Base-by-base conservation (phyloP, 1,140 invertebrate genomes). In the Armadillidium nasatum region DNA sequence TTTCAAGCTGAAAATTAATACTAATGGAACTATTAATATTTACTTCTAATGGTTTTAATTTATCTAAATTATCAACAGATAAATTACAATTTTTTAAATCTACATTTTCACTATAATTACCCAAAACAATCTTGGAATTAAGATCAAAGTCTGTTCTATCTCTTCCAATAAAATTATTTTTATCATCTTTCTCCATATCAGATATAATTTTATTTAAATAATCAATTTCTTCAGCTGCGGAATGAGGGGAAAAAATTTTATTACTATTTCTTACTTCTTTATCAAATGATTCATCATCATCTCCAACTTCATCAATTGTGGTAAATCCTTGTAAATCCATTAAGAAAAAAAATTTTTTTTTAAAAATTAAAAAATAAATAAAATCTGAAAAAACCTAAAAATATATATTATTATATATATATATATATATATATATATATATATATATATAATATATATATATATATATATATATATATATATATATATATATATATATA, bases 211-310 rank as follows among this genome's bases (percentile, higher is more conserved):
- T 60, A 60, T 60, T 60, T 13, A 60, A 19, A 60, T 60, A 60
- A 60, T 60, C 50, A 15, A 60, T 60, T 19, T 4, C 2, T 2
- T 60, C 2, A 60, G 2, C 2, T 15, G 7, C 7, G 11, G 19
- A 4, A 15, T 60, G 50, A 19, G 19, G 50, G 19, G 50, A 60
- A 60, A 15, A 13, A 60, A 15, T 60, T 60, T 60, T 60, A 60
- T 60, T 60, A 13, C 19, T 60, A 15, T 60, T 60, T 60, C 50
- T 60, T 60, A 60, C 50, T 60, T 60, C 50, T 60, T 60, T 60
- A 60, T 60, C 50, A 60, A 15, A 15, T 4, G 50, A 15, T 60
- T 60, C 50, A 7, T 60, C 50, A 60, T 60, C 50, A 60, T 60
- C 50, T 19, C 50, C 50, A 60, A 60, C 50, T 60, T 60, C 50